phyloP scores from a whole-genome alignment of 2,113 vertebrate species.

The Suricata suricatta region DNA sequence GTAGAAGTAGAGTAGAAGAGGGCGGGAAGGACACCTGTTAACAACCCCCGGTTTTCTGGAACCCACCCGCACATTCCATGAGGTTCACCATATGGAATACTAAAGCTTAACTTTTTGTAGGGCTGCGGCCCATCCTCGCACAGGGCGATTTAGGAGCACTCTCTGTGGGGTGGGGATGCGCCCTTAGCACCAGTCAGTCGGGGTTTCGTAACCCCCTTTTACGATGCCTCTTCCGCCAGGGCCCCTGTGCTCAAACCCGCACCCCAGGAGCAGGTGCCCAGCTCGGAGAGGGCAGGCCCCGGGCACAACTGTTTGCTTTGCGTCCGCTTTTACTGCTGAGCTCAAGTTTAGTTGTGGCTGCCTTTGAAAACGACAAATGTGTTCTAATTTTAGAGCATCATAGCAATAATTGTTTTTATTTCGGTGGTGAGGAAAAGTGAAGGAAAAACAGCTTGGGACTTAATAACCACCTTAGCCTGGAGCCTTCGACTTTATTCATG shows the following conservation, averaged over 20 bases:
- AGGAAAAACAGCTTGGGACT: constrained; percentile 86
- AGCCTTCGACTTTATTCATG: constrained; percentile 88
- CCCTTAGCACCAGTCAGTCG: neutral
- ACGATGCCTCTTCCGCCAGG: constrained; percentile 60
- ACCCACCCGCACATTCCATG: neutral
- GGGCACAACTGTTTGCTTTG: constrained; percentile 75
- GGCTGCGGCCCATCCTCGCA: accelerated
- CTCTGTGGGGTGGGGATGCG: neutral
- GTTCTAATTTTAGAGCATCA: constrained; percentile 84
- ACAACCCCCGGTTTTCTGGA: neutral
- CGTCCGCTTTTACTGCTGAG: constrained; percentile 63
- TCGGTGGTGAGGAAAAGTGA: constrained; percentile 79
- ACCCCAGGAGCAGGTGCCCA: constrained; percentile 62
- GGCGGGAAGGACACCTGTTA: neutral
- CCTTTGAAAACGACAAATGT: constrained; percentile 83
- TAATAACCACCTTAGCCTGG: constrained; percentile 88
- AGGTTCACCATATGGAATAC: neutral
- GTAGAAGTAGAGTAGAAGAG: neutral
- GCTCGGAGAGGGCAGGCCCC: constrained; percentile 69
- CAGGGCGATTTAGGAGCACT: accelerated
- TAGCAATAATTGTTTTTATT: constrained; percentile 87
- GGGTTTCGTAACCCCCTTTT: constrained; percentile 67
- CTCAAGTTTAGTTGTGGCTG: constrained; percentile 74
- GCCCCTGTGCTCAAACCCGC: constrained; percentile 1
- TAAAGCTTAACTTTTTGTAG: neutral